These are phyloP conservation scores for Percopsis transmontana DNA, from an alignment of 2,113 vertebrate genomes.

Conservation along the genomic window DNA sequence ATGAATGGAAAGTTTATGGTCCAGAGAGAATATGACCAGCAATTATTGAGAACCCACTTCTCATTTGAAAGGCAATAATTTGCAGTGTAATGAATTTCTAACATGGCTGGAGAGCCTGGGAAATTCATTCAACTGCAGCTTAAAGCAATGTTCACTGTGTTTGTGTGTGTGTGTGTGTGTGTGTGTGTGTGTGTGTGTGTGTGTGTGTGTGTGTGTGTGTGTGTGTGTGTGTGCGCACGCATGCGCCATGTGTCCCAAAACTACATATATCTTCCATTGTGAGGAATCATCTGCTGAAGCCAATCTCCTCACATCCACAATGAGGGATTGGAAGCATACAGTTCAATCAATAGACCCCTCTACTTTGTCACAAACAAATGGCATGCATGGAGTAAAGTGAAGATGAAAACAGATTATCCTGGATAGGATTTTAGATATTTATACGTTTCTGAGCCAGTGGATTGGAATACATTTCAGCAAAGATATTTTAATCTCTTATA, in stretches of 20 bases:
- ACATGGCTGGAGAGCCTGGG: conserved; percentile 24
- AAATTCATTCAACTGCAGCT: conserved; percentile 50
- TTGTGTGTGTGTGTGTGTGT: conserved; percentile 5
- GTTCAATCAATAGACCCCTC: conserved; percentile 33
- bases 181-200: conserved; percentile 3
- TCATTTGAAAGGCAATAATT: conserved; percentile 26
- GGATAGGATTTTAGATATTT: conserved; percentile 38
- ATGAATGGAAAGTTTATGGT: conserved; percentile 31
- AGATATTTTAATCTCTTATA: conserved; percentile 65
- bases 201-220: conserved; percentile 1
- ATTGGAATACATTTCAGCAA: conserved; percentile 55
- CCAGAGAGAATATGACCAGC: background rate
- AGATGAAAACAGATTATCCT: conserved; percentile 42
- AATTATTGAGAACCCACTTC: conserved; percentile 22
- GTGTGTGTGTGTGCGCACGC: background rate
- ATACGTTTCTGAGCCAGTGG: conserved; percentile 58
- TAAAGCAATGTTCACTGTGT: conserved; percentile 50
- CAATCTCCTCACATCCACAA: conserved; percentile 42
- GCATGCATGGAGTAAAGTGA: conserved; percentile 29
- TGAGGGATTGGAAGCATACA: conserved; percentile 8
- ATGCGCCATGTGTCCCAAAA: too few relatives aligned
- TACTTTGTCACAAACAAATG: conserved; percentile 52
- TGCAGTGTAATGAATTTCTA: conserved; percentile 27
- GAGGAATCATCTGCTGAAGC: conserved; percentile 38
- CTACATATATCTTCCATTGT: background rate